Percentiles rank a stretch among this genome's conserved stretches.
Conservation (phyloP, 2,797 vertebrate species). For the Galago senegalensis region DNA sequence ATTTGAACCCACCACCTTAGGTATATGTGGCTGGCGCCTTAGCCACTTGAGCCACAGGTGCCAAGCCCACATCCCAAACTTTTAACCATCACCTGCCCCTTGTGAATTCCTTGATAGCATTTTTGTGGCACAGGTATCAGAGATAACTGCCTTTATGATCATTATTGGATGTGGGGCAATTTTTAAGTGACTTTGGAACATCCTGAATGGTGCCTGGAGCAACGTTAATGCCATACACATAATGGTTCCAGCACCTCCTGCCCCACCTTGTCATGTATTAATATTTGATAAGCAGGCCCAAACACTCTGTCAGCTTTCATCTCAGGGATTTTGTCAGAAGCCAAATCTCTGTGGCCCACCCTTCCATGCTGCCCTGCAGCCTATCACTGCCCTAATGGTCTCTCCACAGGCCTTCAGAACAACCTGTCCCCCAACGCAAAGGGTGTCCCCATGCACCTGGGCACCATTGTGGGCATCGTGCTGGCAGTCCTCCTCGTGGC, state of each 20-base stretch:
- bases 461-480: constrained; percentile 94
- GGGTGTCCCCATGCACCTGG: constrained; percentile 91
- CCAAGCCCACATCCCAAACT: too few relatives aligned
- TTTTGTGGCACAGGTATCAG: not conserved
- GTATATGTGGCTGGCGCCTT: too few relatives aligned
- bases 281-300: not conserved
- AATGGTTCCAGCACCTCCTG: not conserved
- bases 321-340: constrained; percentile 10
- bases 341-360: rapidly evolving
- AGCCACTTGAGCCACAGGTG: too few relatives aligned
- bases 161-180: not conserved
- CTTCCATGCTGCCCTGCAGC: not conserved
- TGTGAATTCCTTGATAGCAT: not conserved
- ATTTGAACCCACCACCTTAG: too few relatives aligned
- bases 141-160: not conserved
- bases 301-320: not conserved
- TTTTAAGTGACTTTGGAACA: not conserved
- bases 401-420: constrained; percentile 82
- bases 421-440: constrained; percentile 84
- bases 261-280: not conserved
- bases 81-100: not conserved
- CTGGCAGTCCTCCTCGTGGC: constrained; percentile 94
- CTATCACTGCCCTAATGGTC: not conserved
- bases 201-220: not conserved
- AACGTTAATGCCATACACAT: rapidly evolving